Conservation (phyloP, 2,113 vertebrate genomes). For the Sander vitreus region DNA sequence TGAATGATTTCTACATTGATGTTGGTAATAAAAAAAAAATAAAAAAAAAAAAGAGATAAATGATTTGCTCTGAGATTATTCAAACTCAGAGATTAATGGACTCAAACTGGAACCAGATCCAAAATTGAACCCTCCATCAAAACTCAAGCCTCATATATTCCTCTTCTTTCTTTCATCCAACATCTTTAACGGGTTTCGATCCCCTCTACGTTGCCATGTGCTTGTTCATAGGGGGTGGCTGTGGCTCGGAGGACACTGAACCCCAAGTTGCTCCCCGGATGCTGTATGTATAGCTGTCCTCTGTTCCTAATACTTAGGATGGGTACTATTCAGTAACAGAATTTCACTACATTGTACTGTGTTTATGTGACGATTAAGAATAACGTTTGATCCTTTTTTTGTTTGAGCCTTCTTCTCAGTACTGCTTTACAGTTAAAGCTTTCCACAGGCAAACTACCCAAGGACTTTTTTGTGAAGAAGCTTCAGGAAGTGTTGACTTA, state of each 20-base stretch:
- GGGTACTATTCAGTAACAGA: no score
- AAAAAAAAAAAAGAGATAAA: background rate
- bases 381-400: no score
- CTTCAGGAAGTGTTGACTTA: background rate
- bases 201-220: background rate
- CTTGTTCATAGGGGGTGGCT: background rate
- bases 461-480: background rate
- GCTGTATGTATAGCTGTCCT: no score
- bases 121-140: background rate
- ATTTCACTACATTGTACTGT: no score
- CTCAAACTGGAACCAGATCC: no score
- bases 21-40: background rate
- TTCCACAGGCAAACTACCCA: background rate
- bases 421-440: background rate
- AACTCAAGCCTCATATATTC: background rate
- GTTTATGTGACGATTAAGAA: no score
- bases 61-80: background rate
- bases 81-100: background rate
- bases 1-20: background rate
- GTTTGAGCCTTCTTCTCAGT: background rate
- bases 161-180: background rate
- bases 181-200: background rate
- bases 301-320: no score
- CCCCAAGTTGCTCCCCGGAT: no score
- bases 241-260: no score